These are phyloP conservation scores for Phaedon cochleariae DNA, from an alignment of 2,888 invertebrate species.

Conservation along the genomic window DNA sequence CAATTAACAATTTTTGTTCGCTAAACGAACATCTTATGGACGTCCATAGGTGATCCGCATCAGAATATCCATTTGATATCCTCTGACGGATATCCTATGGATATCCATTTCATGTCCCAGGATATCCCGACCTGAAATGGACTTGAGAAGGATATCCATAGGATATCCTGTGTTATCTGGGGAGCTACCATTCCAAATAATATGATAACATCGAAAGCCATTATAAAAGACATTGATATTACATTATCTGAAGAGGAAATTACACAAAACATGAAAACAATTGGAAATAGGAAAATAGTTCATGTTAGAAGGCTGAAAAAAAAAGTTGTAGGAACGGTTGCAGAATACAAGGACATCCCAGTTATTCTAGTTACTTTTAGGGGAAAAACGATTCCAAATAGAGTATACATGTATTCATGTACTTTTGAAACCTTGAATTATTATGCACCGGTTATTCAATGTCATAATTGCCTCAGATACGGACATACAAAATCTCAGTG, in stretches of 20 bases:
- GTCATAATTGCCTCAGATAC: background rate
- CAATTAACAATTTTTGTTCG: too few species aligned
- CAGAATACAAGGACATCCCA: background rate
- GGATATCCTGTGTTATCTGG: too few species aligned
- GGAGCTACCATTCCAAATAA: background rate
- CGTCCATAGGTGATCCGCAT: too few species aligned
- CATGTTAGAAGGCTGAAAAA: background rate
- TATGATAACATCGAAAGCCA: background rate
- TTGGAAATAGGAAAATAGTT: background rate
- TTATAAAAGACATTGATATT: background rate
- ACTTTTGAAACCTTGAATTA: background rate
- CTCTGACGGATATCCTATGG: too few species aligned
- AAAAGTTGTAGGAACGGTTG: background rate
- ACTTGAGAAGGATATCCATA: too few species aligned
- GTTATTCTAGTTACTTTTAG: background rate
- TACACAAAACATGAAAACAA: background rate
- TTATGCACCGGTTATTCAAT: slow-evolving; percentile 1
- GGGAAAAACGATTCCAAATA: background rate
- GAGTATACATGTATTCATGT: background rate
- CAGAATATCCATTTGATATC: too few species aligned
- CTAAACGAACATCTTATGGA: too few species aligned
- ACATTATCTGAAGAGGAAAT: background rate
- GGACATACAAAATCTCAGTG: slow-evolving; percentile 1
- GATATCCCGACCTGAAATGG: too few species aligned
- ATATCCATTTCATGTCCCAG: too few species aligned